Conservation (phyloP, 2,113 vertebrate species). For the Furnarius figulus region DNA sequence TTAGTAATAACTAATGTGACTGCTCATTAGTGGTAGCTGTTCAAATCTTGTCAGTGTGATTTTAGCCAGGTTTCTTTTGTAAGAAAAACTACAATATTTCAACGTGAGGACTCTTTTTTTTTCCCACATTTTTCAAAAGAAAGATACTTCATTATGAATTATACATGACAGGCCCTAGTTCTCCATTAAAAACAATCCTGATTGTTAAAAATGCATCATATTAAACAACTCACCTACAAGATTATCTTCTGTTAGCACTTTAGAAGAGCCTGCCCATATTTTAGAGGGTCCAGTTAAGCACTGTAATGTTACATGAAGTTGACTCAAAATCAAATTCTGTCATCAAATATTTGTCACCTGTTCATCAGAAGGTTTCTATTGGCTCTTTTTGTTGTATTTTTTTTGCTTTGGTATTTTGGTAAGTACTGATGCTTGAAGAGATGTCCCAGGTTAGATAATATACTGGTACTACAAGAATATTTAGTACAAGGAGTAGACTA, state of each 20-base stretch:
- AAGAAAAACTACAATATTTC: not conserved
- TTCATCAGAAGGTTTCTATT: not conserved
- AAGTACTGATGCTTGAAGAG: not conserved
- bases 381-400: not conserved
- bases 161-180: not conserved
- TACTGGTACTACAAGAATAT: not conserved
- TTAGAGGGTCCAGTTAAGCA: not conserved
- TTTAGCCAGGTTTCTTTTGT: not conserved
- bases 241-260: not conserved
- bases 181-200: not conserved
- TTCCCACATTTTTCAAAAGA: not conserved
- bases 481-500: not conserved
- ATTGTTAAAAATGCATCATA: not conserved
- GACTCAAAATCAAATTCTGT: not conserved
- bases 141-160: not conserved
- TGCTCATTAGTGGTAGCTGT: not conserved
- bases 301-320: not conserved
- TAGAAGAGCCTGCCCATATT: not conserved
- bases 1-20: not conserved
- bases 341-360: not conserved
- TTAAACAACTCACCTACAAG: not conserved
- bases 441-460: not conserved
- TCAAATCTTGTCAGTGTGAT: not conserved
- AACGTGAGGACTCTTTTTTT: not conserved
- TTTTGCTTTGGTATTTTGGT: not conserved